Percentiles rank a stretch among this genome's conserved stretches.
phyloP scores from a whole-genome alignment of 2,797 vertebrate species.

The Xyrichtys novacula region DNA sequence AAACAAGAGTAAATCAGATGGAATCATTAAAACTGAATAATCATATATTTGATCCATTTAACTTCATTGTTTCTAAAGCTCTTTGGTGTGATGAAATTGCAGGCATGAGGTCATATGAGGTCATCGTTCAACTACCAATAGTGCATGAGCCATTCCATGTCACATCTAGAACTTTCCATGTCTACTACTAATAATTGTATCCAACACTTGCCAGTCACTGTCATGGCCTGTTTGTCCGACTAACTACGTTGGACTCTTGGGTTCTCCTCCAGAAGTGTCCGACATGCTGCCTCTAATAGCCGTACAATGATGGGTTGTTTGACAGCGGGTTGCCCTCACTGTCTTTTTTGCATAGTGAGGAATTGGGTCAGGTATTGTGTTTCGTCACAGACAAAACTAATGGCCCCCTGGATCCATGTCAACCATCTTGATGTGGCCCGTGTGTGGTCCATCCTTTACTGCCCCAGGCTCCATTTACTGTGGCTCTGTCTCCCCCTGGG shows the following conservation, averaged over 20 bases:
- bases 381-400: slow-evolving; percentile 56
- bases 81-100: slow-evolving; percentile 3
- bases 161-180: background rate
- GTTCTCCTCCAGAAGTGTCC: slow-evolving; percentile 3
- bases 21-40: too few species aligned
- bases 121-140: slow-evolving; percentile 13
- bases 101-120: slow-evolving; percentile 24
- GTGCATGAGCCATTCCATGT: background rate
- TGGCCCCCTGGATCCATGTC: slow-evolving; percentile 34
- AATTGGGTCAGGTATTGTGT: slow-evolving; percentile 39
- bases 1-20: too few species aligned
- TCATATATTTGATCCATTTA: too few species aligned
- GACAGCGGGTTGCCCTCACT: slow-evolving; percentile 7
- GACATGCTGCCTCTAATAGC: slow-evolving; percentile 5
- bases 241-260: background rate
- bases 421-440: slow-evolving; percentile 54
- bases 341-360: slow-evolving; percentile 30
- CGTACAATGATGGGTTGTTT: slow-evolving; percentile 20
- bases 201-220: background rate
- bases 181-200: background rate
- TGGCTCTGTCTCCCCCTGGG: slow-evolving; percentile 43
- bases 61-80: slow-evolving; percentile 12
- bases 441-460: slow-evolving; percentile 69
- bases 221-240: background rate
- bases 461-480: slow-evolving; percentile 50